These are phyloP conservation scores for Batillaria attramentaria DNA, from an alignment of 1,140 invertebrate genomes.

Conservation along the genomic window DNA sequence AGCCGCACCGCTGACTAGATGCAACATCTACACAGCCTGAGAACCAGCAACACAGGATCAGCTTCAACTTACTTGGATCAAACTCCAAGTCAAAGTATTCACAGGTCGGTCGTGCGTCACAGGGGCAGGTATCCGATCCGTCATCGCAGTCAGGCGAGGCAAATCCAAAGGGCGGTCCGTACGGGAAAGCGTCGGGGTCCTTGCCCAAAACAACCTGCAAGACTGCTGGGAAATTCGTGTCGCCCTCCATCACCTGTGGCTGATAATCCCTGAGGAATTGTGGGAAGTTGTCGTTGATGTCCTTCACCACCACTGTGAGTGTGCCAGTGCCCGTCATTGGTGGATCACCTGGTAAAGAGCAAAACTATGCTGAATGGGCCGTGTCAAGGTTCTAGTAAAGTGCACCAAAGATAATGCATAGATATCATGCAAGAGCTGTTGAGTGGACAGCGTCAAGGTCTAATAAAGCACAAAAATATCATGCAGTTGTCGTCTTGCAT, in stretches of 20 bases:
- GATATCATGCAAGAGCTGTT: background rate
- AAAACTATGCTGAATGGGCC: background rate
- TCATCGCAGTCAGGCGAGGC: conserved; percentile 44
- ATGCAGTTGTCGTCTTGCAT: background rate
- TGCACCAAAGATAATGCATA: no score
- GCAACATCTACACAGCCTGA: background rate
- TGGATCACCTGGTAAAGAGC: conserved; percentile 74
- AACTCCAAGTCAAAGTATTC: conserved; percentile 55
- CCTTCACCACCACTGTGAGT: conserved; percentile 93
- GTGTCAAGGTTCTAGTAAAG: background rate
- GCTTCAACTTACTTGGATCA: conserved; percentile 51
- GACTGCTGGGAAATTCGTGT: conserved; percentile 85
- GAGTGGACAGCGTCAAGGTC: no score
- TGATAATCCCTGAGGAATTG: conserved; percentile 93
- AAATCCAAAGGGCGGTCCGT: conserved; percentile 61
- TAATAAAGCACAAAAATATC: no score
- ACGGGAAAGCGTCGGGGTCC: conserved; percentile 75
- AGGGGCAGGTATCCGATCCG: conserved; percentile 27
- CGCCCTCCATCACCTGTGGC: conserved; percentile 89
- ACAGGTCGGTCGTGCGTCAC: conserved; percentile 28
- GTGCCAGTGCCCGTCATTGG: conserved; percentile 96
- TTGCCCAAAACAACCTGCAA: conserved; percentile 91
- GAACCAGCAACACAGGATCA: background rate
- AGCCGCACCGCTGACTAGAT: no score
- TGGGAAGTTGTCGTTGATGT: conserved; percentile 95